Evolutionary conservation across 2,113 vertebrate genomes (phyloP), one percentile per base, ranked within the genome.

Genomic region (Gavia stellata): DNA sequence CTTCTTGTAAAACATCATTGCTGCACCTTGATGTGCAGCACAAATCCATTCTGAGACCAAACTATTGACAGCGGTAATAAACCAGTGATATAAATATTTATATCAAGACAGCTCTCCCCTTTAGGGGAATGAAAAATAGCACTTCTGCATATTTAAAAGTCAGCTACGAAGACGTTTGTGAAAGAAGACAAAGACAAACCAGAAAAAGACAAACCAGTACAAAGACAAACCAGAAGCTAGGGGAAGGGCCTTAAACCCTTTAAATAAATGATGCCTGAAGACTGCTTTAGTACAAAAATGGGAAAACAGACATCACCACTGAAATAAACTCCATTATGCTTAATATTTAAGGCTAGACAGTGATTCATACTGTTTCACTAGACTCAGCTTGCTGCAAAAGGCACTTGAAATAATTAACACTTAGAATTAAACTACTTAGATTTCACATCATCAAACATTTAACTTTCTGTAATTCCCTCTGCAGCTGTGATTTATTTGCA

Each of bases 361-460:
- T 96, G 95, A 96, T 94, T 97, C 96, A 95, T 81, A 75, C 71
- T 80, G 68, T 87, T 92, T 91, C 68, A 79, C 91, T 95, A 96
- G 96, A 92, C 95, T 95, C 95, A 95, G 95, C 96, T 92, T 93
- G 96, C 88, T 96, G 90, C 91, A 97, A 96, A 97, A 96, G 72
- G 59, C 83, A 94, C 93, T 93, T 92, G 79, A 97, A 94, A 92
- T 97, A 96, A 97, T 97, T 97, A 96, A 95, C 94, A 96, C 86
- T 95, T 92, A 94, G 91, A 97, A 97, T 97, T 96, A 93, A 95
- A 93, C 85, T 90, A 81, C 95, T 96, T 94, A 93, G 85, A 92
- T 97, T 97, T 85, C 93, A 75, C 93, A 95, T 96, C 87, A 95
- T 96, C 89, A 95, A 96, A 96, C 86, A 93, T 95, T 89, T 86